Percentiles rank a stretch among this genome's conserved stretches.
phyloP scores from a whole-genome alignment of 2,888 invertebrate genomes.

The Phengaris arion region DNA sequence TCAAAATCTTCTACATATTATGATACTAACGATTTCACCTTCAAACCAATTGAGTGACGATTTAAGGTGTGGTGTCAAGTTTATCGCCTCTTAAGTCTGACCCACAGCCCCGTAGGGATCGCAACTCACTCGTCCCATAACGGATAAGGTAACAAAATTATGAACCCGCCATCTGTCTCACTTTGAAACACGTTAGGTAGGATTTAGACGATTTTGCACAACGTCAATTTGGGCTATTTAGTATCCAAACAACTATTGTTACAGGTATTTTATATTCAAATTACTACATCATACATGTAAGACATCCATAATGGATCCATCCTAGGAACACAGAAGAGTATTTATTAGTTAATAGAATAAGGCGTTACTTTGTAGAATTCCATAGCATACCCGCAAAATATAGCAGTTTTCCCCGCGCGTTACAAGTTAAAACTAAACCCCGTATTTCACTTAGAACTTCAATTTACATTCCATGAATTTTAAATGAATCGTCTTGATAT shows the following conservation, averaged over 20 bases:
- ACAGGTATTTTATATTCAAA: too few relatives aligned
- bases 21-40: background rate
- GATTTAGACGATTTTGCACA: background rate
- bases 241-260: background rate
- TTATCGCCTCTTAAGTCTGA: constrained; percentile 1
- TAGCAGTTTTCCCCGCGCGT: too few relatives aligned
- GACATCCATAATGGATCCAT: too few relatives aligned
- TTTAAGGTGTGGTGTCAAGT: constrained; percentile 11
- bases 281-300: too few relatives aligned
- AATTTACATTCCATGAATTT: too few relatives aligned
- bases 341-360: too few relatives aligned
- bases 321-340: too few relatives aligned
- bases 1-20: background rate
- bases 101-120: constrained; percentile 2
- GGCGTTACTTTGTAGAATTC: too few relatives aligned
- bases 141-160: constrained; percentile 3
- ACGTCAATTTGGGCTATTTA: background rate
- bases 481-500: too few relatives aligned
- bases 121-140: background rate
- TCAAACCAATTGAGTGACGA: background rate
- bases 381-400: too few relatives aligned
- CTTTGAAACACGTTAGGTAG: background rate
- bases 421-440: too few relatives aligned
- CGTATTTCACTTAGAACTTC: too few relatives aligned
- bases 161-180: background rate